Base-by-base conservation (phyloP, 2,113 vertebrate genomes). In the Nanorana parkeri region DNA sequence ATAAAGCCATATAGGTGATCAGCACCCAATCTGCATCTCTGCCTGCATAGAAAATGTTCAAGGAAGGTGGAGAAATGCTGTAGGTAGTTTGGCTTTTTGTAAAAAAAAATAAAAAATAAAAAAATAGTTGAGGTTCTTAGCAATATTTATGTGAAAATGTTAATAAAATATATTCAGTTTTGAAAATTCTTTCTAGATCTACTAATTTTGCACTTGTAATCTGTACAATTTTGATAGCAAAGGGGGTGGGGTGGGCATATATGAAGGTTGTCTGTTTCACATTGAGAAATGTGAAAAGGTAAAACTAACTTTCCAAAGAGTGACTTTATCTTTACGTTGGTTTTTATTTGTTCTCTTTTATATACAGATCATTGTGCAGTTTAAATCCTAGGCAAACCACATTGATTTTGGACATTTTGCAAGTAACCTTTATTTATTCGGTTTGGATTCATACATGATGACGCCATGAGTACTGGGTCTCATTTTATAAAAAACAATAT, bases 141-240 rank as follows among this genome's bases (percentile, higher is more conserved):
- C 80, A 82, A 82, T 82, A 82, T 82, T 82, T 82, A 82, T 82
- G 72, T 74, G 72, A 68, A 76, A 68, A 68, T 75, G 80, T 67
- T 82, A 51, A 68, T 82, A 74, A 81, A 65, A 47, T 32, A 28
- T 76, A 67, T 75, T 68, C 54, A 67, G 23, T 75, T 82, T 68
- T 51, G 41, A 32, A 41, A 61, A 52, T 36, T 56, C 28, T 76
- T 82, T 82, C 17, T 82, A 76, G 51, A 68, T 56, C 71, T 10
- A 51, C 52, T 60, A 68, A 76, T 66, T 36, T 82, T 74, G 69
- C 80, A 81, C 80, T 81, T 56, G 29, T 82, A 60, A 55, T 67
- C 47, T 17, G 54, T n/a, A 51, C 66, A 80, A 29, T 55, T 73
- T 56, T 54, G 47, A 47, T 47, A 47, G 68, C 47, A 26, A 16